These are phyloP conservation scores for Chaetogeoica ovagalla DNA, from an alignment of 2,888 invertebrate genomes.

Conservation along the genomic window DNA sequence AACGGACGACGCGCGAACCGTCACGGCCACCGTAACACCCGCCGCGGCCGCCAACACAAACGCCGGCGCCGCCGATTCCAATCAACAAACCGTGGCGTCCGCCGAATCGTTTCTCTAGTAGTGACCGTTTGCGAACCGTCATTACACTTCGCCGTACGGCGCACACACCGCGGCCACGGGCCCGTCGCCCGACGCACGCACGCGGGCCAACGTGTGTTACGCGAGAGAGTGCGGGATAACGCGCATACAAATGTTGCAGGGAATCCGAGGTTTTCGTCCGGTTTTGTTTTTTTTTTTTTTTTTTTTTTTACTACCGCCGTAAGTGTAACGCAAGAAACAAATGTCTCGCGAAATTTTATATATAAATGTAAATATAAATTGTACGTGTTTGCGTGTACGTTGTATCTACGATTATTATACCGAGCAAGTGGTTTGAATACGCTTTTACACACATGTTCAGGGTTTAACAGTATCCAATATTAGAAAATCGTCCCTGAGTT, in stretches of 20 bases:
- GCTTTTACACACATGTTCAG: background rate
- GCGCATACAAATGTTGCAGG: no score
- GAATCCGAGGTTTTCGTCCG: no score
- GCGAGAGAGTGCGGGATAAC: no score
- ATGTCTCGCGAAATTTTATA: background rate
- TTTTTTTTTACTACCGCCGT: no score
- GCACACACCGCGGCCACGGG: no score
- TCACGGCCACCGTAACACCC: background rate
- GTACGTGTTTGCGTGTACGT: background rate
- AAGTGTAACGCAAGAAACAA: no score
- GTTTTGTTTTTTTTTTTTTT: no score
- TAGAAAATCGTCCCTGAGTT: background rate
- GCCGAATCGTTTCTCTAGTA: conserved; percentile 48
- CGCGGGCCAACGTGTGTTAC: no score
- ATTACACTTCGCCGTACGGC: no score
- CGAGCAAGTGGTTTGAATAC: background rate
- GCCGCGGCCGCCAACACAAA: background rate
- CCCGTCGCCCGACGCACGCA: no score
- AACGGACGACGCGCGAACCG: conserved; percentile 5
- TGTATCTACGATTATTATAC: background rate
- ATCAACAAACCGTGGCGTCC: conserved; percentile 26
- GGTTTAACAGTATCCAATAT: conserved; percentile 9
- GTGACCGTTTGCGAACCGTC: background rate
- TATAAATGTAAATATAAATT: no score
- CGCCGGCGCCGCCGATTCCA: background rate